phyloP scores from a whole-genome alignment of 2,113 vertebrate species.

The Vombatus ursinus region DNA sequence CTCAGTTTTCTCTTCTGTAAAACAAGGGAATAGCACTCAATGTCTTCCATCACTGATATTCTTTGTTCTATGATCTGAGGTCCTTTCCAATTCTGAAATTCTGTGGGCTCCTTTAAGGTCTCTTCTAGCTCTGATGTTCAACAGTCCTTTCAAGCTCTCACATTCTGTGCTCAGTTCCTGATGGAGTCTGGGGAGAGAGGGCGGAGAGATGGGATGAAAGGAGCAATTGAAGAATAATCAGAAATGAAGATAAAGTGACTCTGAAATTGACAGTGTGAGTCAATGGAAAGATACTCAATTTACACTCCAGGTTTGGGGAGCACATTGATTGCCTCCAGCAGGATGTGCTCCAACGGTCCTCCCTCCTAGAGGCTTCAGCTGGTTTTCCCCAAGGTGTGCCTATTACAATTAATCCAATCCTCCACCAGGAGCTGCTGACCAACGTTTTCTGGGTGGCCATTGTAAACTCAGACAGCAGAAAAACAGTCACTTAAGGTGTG shows the following conservation, averaged over 20 bases:
- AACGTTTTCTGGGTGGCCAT: conserved; percentile 14
- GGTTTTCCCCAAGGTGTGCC: conserved; percentile 54
- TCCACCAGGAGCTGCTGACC: conserved; percentile 41
- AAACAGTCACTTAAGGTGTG: conserved; percentile 39
- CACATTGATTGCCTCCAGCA: conserved; percentile 40
- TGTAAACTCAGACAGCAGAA: conserved; percentile 38
- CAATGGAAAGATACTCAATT: neutral
- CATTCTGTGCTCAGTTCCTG: neutral
- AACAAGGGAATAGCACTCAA: neutral
- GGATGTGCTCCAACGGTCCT: conserved; percentile 47
- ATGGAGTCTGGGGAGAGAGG: neutral
- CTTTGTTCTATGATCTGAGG: neutral
- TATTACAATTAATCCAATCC: conserved; percentile 32
- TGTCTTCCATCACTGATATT: neutral
- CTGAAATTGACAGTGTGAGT: conserved; percentile 52
- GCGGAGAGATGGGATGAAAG: neutral
- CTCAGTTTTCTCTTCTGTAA: neutral
- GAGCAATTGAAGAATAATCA: conserved; percentile 42
- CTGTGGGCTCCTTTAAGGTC: neutral
- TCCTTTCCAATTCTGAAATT: neutral
- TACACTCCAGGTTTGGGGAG: conserved; percentile 53
- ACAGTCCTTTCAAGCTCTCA: neutral
- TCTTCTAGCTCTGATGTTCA: neutral
- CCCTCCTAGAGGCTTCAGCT: conserved; percentile 54
- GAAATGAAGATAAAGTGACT: conserved; percentile 44